Conservation (phyloP, 2,888 invertebrate species). For the Spilarctia lutea region DNA sequence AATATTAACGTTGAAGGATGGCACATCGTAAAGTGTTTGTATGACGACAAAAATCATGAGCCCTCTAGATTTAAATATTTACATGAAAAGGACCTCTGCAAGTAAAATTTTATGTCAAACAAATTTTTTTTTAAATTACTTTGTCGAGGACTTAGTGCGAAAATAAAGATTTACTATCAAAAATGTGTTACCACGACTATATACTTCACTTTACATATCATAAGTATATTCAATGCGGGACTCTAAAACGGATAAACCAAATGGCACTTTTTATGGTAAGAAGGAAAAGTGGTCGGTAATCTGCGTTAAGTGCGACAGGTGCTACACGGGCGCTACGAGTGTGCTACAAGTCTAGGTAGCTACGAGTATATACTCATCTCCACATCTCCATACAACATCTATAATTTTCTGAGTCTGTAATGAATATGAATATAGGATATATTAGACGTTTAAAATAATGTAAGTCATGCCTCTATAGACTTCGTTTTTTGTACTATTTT, state of each 20-base stretch:
- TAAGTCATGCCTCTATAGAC: background rate
- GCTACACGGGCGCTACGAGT: conserved; percentile 68
- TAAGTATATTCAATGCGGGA: conserved; percentile 34
- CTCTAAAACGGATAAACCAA: conserved; percentile 43
- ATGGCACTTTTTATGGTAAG: conserved; percentile 66
- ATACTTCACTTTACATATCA: conserved; percentile 16
- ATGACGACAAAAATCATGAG: conserved; percentile 7
- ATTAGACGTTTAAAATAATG: background rate
- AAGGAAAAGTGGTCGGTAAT: conserved; percentile 64
- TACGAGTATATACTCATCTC: conserved; percentile 46
- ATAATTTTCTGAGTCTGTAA: conserved; percentile 16
- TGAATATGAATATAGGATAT: conserved; percentile 14
- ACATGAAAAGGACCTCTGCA: conserved; percentile 1
- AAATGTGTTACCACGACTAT: too few relatives aligned
- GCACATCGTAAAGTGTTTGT: conserved; percentile 54
- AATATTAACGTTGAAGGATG: conserved; percentile 35
- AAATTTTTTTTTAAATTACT: background rate
- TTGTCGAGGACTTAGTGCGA: too few relatives aligned
- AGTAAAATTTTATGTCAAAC: background rate
- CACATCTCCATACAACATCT: conserved; percentile 16
- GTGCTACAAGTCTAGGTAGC: conserved; percentile 56
- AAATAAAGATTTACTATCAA: background rate
- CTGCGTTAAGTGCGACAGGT: conserved; percentile 71
- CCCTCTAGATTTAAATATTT: conserved; percentile 12
- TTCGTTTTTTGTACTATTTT: background rate